Base-by-base conservation (phyloP, 2,113 vertebrate species). In the Riparia riparia region DNA sequence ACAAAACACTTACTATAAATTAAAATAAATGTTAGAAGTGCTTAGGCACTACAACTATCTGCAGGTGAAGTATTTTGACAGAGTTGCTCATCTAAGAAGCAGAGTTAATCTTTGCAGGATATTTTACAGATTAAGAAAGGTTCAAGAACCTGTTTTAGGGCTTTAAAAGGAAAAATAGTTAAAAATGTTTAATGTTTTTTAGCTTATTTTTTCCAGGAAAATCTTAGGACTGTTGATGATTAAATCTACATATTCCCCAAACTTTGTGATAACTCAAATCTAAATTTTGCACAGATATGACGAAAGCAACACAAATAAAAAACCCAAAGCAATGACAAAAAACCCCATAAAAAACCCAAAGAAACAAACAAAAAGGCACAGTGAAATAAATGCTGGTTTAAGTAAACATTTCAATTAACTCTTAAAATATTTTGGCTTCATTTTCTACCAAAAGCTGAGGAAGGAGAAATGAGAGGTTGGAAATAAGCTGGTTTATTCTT, bases 21-120 rank as follows among this genome's bases (percentile, higher is more conserved):
- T 96, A 96, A 97, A 95, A 29, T 82, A 96, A 97, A 97, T 86
- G 58, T 95, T 96, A 96, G 88, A 90, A 89, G 50, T 89, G 17
- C 32, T 94, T 82, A 96, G 74, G 50, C 60, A 94, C 68, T 82
- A 79, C 60, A 89, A 78, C 58, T 76, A 47, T 95, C 72, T 96
- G 57, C 72, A 95, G 95, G 91, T 96, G 86, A 97, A 96, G 63
- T 20, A 82, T 93, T 94, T 53, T 71, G 63, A 31, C 49, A 78
- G 32, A 86, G 37, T 77, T 87, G 93, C 77, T 94, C 49, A 84
- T 96, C 69, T 89, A 89, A 90, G 34, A 70, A 74, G 31, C 21
- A 85, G 21, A 78, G 68, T 89, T 93, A 94, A 95, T 92, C 26
- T 81, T 92, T 69, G 14, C 11, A 70, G 53, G 16, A 86, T 60